Conservation (phyloP, 2,113 vertebrate genomes). For the Ceyx melanurus region DNA sequence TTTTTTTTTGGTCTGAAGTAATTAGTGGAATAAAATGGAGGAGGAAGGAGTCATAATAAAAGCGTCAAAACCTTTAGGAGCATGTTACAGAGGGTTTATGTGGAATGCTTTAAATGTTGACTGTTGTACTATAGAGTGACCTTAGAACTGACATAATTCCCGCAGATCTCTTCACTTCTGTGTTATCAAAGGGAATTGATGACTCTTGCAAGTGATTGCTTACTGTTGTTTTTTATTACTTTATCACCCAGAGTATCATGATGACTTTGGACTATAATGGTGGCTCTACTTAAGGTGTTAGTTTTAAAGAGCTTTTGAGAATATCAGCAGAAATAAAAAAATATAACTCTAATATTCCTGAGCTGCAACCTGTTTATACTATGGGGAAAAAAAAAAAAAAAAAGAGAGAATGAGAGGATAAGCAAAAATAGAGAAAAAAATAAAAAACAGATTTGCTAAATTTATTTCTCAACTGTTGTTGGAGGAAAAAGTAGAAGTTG, state of each 20-base stretch:
- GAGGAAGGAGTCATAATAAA: not conserved
- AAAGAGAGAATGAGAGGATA: not conserved
- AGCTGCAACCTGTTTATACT: not conserved
- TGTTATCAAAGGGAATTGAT: constrained; percentile 7
- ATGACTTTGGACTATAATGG: constrained; percentile 14
- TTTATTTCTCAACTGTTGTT: not conserved
- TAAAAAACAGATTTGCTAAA: not conserved
- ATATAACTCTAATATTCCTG: not conserved
- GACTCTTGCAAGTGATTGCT: not conserved
- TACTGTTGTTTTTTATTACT: constrained; percentile 11
- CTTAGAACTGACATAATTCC: not conserved
- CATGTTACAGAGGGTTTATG: not conserved
- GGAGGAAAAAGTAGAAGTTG: constrained; percentile 24
- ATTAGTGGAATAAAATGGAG: not conserved
- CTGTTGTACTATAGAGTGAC: not conserved
- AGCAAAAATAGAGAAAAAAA: not conserved
- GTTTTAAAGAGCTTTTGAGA: constrained; percentile 18
- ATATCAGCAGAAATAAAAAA: not conserved
- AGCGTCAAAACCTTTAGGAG: not conserved
- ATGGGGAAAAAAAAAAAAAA: not conserved
- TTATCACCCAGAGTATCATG: not conserved
- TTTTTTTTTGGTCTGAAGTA: not conserved
- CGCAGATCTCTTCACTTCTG: not conserved
- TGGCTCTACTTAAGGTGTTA: not conserved
- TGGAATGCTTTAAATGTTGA: not conserved